phyloP scores from a whole-genome alignment of 2,797 vertebrate genomes.

The Leptodactylus fallax region DNA sequence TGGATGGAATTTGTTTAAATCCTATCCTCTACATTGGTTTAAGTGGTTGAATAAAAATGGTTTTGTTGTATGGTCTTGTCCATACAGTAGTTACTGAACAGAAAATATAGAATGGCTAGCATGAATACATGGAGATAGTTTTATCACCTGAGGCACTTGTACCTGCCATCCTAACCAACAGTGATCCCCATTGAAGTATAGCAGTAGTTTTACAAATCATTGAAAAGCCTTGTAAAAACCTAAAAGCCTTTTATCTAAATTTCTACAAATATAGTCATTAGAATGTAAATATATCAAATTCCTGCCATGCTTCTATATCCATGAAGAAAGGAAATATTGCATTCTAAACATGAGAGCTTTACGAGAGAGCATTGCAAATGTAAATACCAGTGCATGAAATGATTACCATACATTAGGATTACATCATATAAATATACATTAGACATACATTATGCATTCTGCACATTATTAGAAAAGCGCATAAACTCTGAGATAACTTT shows the following conservation, averaged over 20 bases:
- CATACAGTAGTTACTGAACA: too few relatives aligned
- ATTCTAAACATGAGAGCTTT: slow-evolving; percentile 23
- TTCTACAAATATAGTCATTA: slow-evolving; percentile 6
- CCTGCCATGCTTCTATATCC: slow-evolving; percentile 28
- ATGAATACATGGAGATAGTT: too few relatives aligned
- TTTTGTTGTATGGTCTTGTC: too few relatives aligned
- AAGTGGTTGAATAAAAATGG: too few relatives aligned
- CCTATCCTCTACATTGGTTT: too few relatives aligned
- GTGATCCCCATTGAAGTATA: not conserved
- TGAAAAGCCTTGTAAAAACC: not conserved
- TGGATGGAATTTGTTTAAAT: too few relatives aligned
- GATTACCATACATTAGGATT: slow-evolving; percentile 41
- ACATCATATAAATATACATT: slow-evolving; percentile 21
- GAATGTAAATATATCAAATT: slow-evolving; percentile 30
- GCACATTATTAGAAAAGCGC: not conserved
- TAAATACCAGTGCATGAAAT: slow-evolving; percentile 10
- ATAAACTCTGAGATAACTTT: not conserved
- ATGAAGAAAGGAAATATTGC: slow-evolving; percentile 30
- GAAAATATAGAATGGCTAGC: too few relatives aligned
- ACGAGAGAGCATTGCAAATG: not conserved
- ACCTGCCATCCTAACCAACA: too few relatives aligned
- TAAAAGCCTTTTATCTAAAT: not conserved
- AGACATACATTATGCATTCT: slow-evolving; percentile 20
- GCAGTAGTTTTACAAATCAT: not conserved
- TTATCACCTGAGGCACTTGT: too few relatives aligned